Conservation (phyloP, 2,797 vertebrate genomes). For the Eulemur mongoz region DNA sequence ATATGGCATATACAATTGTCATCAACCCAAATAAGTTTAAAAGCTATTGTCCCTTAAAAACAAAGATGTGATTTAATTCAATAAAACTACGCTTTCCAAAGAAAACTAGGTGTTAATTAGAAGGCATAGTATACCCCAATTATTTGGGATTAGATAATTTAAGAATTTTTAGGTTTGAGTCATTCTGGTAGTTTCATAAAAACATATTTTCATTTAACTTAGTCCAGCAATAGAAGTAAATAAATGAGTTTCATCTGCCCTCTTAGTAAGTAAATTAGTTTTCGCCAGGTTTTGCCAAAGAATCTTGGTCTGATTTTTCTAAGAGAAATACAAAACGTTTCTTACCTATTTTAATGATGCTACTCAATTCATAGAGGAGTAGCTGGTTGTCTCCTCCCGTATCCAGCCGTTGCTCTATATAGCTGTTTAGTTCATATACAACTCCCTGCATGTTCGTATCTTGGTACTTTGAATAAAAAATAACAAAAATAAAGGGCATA, state of each 20-base stretch:
- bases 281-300: neutral
- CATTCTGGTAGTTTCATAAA: neutral
- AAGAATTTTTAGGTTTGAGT: neutral
- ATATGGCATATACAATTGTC: neutral
- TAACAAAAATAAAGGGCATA: neutral
- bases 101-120: neutral
- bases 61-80: neutral
- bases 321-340: neutral
- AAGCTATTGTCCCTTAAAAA: neutral
- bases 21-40: neutral
- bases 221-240: neutral
- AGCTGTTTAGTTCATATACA: conserved; percentile 97
- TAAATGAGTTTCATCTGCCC: neutral
- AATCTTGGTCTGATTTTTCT: neutral
- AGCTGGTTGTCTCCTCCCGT: conserved; percentile 96
- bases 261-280: neutral
- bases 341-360: conserved; percentile 97
- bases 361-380: conserved; percentile 96
- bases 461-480: conserved; percentile 91
- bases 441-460: conserved; percentile 98
- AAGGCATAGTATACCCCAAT: neutral
- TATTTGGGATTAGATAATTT: neutral
- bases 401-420: conserved; percentile 96
- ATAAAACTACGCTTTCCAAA: neutral
- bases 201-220: neutral